These are phyloP conservation scores for Gisinianus flammeolus DNA, from an alignment of 2,888 invertebrate genomes.

Conservation along the genomic window DNA sequence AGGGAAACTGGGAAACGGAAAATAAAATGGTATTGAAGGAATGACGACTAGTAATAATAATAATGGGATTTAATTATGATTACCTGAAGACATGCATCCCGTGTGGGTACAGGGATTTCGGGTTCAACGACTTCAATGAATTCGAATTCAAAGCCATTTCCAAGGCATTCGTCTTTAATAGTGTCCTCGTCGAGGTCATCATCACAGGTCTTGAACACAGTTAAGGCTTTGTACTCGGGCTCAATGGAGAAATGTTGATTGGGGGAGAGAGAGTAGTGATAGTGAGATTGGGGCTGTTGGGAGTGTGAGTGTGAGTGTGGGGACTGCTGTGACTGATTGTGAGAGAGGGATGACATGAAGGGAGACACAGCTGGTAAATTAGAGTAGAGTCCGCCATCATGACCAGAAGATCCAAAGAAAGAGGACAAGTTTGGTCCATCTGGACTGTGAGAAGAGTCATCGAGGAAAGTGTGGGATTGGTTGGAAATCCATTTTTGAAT, in stretches of 20 bases:
- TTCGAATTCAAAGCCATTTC: conserved; percentile 77
- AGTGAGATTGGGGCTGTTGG: neutral
- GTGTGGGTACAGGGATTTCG: conserved; percentile 82
- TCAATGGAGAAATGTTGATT: conserved; percentile 38
- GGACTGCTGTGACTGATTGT: neutral
- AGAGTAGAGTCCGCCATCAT: neutral
- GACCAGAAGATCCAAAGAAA: conserved; percentile 3
- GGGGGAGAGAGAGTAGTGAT: neutral
- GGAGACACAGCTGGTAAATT: conserved; percentile 14
- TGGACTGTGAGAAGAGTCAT: conserved; percentile 27
- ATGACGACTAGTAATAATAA: too few species aligned
- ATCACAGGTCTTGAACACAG: conserved; percentile 70
- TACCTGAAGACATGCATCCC: conserved; percentile 85
- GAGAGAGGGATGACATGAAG: neutral
- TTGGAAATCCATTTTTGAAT: conserved; percentile 59
- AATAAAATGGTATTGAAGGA: too few species aligned
- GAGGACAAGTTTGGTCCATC: neutral
- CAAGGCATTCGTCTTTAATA: conserved; percentile 61
- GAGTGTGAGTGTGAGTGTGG: neutral
- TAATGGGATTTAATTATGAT: neutral
- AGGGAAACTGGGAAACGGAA: too few species aligned
- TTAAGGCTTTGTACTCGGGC: conserved; percentile 66
- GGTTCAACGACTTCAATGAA: conserved; percentile 81
- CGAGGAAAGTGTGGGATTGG: conserved; percentile 54
- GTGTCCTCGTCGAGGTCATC: conserved; percentile 62